Percentiles rank a stretch among this genome's conserved stretches.
Evolutionary conservation across 2,113 vertebrate genomes (phyloP).

Genomic region (Felis catus): F.catus_Fca126_mat1.0 CM031414.1:21940001-21940500

Average conservation of each 20-base stretch:
- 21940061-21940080: background rate
- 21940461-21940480: constrained; percentile 20
- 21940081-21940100: background rate
- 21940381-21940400: background rate
- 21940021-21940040: background rate
- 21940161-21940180: background rate
- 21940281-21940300: background rate
- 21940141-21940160: constrained; percentile 31
- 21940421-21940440: background rate
- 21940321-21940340: background rate
- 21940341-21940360: background rate
- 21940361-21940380: background rate
- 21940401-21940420: constrained; percentile 2
- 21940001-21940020: background rate
- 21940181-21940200: constrained; percentile 18
- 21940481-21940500: constrained; percentile 8
- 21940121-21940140: background rate
- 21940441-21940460: background rate
- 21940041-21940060: background rate
- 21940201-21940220: background rate
- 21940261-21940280: constrained; percentile 16
- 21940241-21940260: constrained; percentile 19
- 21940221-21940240: background rate
- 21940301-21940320: background rate
- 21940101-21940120: background rate